Evolutionary conservation across 1,140 invertebrate genomes (phyloP).

Genomic region (Euura saliciscinereae): DNA sequence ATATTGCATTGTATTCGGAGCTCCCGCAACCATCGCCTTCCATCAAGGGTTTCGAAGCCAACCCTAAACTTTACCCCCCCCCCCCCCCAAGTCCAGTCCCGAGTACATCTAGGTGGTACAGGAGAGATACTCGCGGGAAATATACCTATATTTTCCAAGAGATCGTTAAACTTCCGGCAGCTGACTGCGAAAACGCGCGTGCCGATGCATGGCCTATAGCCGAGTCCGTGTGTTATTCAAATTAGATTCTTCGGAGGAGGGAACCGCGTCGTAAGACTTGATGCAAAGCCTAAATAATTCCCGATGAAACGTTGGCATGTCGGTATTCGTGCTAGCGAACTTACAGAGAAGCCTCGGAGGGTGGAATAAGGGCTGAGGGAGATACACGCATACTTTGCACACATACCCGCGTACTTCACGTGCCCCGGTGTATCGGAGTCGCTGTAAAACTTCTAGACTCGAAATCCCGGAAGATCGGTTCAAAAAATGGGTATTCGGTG

Average conservation of each 20-base stretch:
- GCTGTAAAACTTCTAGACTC: too few relatives aligned
- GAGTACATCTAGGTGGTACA: too few relatives aligned
- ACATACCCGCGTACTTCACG: too few relatives aligned
- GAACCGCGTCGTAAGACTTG: conserved; percentile 46
- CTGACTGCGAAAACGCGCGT: neutral
- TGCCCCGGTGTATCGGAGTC: too few relatives aligned
- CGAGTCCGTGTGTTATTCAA: conserved; percentile 49
- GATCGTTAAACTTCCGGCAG: too few relatives aligned
- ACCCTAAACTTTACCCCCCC: neutral
- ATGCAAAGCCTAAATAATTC: conserved; percentile 56
- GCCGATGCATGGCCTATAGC: neutral
- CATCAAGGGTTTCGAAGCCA: neutral
- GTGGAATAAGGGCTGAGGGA: too few relatives aligned
- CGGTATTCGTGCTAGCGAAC: conserved; percentile 22
- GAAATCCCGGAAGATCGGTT: too few relatives aligned
- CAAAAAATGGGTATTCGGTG: too few relatives aligned
- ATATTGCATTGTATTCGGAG: conserved; percentile 16
- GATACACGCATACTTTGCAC: too few relatives aligned
- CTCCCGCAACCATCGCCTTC: conserved; percentile 10
- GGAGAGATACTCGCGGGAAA: too few relatives aligned
- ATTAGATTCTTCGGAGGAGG: conserved; percentile 52
- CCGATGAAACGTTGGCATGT: conserved; percentile 46
- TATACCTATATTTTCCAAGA: neutral
- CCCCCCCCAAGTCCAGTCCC: neutral
- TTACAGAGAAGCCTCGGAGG: neutral